Conservation (phyloP, 2,113 vertebrate genomes). For the Pachyramphus minor region DNA sequence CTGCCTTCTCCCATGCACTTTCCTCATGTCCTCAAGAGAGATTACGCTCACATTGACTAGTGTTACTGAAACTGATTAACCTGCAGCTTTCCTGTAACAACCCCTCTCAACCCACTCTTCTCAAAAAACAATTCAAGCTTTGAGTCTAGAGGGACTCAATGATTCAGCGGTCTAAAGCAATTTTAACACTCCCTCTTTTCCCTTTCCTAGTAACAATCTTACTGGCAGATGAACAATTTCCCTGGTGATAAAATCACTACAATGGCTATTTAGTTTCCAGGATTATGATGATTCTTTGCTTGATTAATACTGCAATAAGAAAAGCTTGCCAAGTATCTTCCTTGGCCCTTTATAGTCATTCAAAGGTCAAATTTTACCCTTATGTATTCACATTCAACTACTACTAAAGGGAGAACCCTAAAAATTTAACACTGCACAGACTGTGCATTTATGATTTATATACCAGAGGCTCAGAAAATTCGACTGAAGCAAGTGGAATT, state of each 20-base stretch:
- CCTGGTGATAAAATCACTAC: constrained; percentile 73
- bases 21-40: constrained; percentile 14
- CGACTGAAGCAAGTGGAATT: not conserved
- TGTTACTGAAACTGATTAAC: constrained; percentile 67
- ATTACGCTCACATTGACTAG: constrained; percentile 38
- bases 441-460: constrained; percentile 23
- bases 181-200: constrained; percentile 68
- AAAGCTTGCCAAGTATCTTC: constrained; percentile 54
- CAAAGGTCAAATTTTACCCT: constrained; percentile 41
- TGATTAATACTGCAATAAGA: constrained; percentile 65
- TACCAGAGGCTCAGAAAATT: not conserved
- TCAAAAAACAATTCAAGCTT: constrained; percentile 70
- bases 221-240: constrained; percentile 72
- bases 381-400: not conserved
- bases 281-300: constrained; percentile 68
- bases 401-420: not conserved
- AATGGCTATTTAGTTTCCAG: constrained; percentile 67
- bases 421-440: constrained; percentile 46
- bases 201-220: constrained; percentile 65
- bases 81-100: constrained; percentile 55
- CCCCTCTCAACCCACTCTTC: constrained; percentile 53
- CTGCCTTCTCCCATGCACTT: constrained; percentile 20
- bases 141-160: constrained; percentile 63
- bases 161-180: constrained; percentile 69
- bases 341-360: constrained; percentile 33